Evolutionary conservation across 2,888 invertebrate species (phyloP), one percentile per base, ranked within the genome.

Genomic region (Ommatoiulus sabulosus): DNA sequence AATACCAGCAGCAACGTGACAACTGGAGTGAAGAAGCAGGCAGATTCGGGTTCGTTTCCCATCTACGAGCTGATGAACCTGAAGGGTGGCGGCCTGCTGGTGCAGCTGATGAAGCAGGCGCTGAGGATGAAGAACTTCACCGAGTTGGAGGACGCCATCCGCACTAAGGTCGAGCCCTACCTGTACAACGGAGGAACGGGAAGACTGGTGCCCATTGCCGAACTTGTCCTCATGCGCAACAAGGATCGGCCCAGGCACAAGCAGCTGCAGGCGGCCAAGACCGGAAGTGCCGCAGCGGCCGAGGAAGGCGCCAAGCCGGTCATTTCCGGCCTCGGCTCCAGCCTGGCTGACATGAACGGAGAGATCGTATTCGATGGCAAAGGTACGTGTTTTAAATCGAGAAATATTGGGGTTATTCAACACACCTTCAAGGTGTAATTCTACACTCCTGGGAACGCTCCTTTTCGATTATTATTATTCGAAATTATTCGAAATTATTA

Each of bases 21-120:
- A 0, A 97, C 97, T 93, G 98, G 97, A 84, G 98, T 99, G 24
- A 99, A 98, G 93, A 97, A 97, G 91, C 98, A 99, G 92, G 98
- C 98, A 3, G 92, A 91, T 87, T 96, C 96, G 17, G 96, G 96
- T 2, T 95, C 95, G 44, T 96, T 97, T 92, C 95, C 96, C 88
- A 94, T 98, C 87, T 98, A 98, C 92, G 97, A 97, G 92, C 94
- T 98, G 86, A 96, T 97, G 7, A 96, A 98, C 93, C 93, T 98
- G 88, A 98, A 98, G 95, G 97, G 90, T 84, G 97, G 97, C 44
- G 99, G 98, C 88, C 94, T 97, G n/a, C 93, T 98, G 44, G 97
- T 98, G 10, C 97, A 98, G 91, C 95, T 98, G 94, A 97, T 91
- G 91, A 91, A 92, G 87, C 90, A 97, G 90, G 97, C 97, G 0